Evolutionary conservation across 2,888 invertebrate genomes (phyloP), one percentile per base, ranked within the genome.

Genomic region (Caenorhabditis doughertyi): DNA sequence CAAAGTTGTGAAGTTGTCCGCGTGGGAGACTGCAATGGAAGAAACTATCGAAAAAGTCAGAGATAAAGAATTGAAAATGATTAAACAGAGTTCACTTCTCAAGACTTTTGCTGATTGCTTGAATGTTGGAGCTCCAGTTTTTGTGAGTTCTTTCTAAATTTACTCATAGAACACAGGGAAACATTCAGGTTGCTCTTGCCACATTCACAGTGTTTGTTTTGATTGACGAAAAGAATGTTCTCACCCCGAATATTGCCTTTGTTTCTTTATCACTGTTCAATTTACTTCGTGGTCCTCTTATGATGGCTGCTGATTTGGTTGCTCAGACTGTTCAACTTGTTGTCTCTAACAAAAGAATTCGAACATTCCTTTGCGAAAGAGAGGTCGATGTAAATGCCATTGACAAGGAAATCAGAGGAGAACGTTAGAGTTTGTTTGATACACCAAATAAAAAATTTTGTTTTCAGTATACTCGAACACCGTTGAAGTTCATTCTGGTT

Each of bases 181-280:
- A n/a, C 7, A 18, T 74, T 42, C 44, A 89, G 89, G 89, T 91
- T 3, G 91, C 91, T 7, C 83, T 90, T 27, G 88, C 89, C 9
- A 89, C 91, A 4, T 91, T 91, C 67, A 77, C 89, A 8, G 86
- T 89, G 9, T 91, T 87, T 56, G 87, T 86, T 8, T 60, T 89
- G 16, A 81, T 82, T 21, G 89, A 89, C 53, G 64, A 86, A 2
- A 74, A 77, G 8, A 88, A 91, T 71, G 83, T 90, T 27, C 80
- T 91, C 2, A 90, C 89, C 8, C 91, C 91, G 0, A 87, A 88
- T 55, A 85, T 95, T 93, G 97, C 97, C 92, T 98, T 98, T 94
- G 97, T 97, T 91, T 96, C 98, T 91, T 94, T 98, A 92, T 96
- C 97, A 92, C 95, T 98, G 93, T 97, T 98, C 95, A 98, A 98